Conservation (phyloP, 2,888 invertebrate species). For the Meganola albula region DNA sequence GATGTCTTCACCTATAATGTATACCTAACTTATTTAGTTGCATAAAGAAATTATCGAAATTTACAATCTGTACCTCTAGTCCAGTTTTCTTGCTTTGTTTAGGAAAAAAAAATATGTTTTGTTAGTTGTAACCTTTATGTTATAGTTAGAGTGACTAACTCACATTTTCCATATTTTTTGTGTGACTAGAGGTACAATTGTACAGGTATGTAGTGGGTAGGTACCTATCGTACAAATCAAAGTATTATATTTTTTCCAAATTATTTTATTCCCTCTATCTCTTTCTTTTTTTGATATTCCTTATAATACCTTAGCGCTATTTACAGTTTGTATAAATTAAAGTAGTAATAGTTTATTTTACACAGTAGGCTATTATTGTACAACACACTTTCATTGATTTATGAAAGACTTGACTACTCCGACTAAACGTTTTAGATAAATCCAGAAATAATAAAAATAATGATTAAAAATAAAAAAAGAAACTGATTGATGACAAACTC, state of each 20-base stretch:
- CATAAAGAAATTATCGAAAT: background rate
- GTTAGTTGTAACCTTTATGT: background rate
- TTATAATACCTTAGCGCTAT: constrained; percentile 71
- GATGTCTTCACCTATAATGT: no score
- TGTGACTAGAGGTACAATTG: constrained; percentile 1
- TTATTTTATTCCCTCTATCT: constrained; percentile 74
- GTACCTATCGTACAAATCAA: constrained; percentile 36
- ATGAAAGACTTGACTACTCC: constrained; percentile 65
- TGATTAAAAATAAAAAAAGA: constrained; percentile 32
- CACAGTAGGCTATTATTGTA: constrained; percentile 71
- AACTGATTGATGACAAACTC: constrained; percentile 31
- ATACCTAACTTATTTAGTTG: constrained; percentile 7
- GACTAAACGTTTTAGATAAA: constrained; percentile 32
- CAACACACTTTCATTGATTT: constrained; percentile 56
- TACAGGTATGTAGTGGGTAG: background rate
- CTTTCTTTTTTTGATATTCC: constrained; percentile 71
- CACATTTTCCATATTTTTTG: background rate
- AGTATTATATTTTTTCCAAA: constrained; percentile 49
- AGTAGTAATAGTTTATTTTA: constrained; percentile 69
- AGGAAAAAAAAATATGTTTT: background rate
- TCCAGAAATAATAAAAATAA: constrained; percentile 29
- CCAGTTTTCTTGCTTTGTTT: no score
- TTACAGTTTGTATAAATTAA: constrained; percentile 77
- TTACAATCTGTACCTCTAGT: no score
- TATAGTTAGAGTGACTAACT: background rate